Conservation (phyloP, 2,113 vertebrate genomes). For the Chitala chitala region DNA sequence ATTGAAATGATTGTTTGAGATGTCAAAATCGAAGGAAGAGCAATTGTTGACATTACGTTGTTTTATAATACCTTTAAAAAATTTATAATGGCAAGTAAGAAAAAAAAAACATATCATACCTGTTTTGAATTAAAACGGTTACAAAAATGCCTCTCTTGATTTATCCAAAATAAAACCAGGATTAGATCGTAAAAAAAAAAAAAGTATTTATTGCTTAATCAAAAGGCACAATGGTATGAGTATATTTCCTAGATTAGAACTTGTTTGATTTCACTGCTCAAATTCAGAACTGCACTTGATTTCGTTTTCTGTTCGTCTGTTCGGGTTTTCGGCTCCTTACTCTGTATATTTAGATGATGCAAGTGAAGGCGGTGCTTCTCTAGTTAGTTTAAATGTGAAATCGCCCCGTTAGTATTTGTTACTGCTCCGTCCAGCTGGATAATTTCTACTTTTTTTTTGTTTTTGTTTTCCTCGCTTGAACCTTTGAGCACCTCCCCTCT, state of each 20-base stretch:
- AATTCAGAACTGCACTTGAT: conserved; percentile 36
- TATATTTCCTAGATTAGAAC: conserved; percentile 35
- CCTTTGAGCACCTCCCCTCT: conserved; percentile 73
- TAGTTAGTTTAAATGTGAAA: conserved; percentile 55
- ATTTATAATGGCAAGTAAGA: conserved; percentile 14
- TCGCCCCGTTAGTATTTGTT: conserved; percentile 39
- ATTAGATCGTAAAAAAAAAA: conserved; percentile 14
- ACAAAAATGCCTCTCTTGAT: conserved; percentile 14
- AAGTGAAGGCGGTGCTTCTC: conserved; percentile 52
- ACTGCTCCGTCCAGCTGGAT: conserved; percentile 37
- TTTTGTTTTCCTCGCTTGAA: conserved; percentile 56
- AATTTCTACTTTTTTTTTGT: conserved; percentile 34
- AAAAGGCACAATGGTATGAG: conserved; percentile 46
- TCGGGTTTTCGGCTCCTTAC: conserved; percentile 47
- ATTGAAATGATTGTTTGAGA: background rate
- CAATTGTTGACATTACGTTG: conserved; percentile 9
- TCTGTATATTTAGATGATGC: conserved; percentile 57
- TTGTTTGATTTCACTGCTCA: conserved; percentile 45
- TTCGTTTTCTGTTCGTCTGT: conserved; percentile 32
- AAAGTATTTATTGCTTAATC: conserved; percentile 36
- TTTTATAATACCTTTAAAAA: conserved; percentile 20
- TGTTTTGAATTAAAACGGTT: conserved; percentile 15
- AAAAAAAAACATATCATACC: background rate
- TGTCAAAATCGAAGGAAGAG: conserved; percentile 8
- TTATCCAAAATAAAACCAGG: conserved; percentile 10